A percentile compares a stretch with the other conserved stretches of the same genome.
Evolutionary conservation across 2,888 invertebrate species (phyloP).

Genomic region (Loripinus fragilis): DNA sequence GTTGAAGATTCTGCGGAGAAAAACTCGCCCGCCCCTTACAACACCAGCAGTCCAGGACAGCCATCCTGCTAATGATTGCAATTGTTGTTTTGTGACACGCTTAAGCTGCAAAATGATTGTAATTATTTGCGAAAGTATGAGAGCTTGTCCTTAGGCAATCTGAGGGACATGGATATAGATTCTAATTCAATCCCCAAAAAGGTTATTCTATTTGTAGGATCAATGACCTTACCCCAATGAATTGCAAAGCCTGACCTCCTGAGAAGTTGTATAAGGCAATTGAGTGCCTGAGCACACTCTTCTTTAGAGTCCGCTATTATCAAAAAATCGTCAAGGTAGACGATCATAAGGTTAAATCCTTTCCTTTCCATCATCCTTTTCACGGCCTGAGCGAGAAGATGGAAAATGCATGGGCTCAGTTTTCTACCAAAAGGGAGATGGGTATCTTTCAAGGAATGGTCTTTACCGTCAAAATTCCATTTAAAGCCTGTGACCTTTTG

Average conservation of each 20-base stretch:
- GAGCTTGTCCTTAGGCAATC: background rate
- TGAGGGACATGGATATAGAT: background rate
- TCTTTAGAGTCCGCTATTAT: background rate
- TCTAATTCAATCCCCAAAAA: background rate
- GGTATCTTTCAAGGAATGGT: slow-evolving; percentile 4
- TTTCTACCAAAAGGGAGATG: slow-evolving; percentile 32
- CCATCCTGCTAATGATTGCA: background rate
- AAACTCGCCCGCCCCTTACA: background rate
- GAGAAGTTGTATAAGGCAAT: background rate
- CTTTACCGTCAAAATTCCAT: background rate
- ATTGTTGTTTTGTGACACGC: background rate
- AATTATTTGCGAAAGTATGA: background rate
- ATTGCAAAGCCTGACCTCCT: slow-evolving; percentile 27
- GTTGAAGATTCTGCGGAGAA: slow-evolving; percentile 3
- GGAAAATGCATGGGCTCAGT: slow-evolving; percentile 28
- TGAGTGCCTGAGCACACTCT: background rate
- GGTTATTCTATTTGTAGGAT: slow-evolving; percentile 8
- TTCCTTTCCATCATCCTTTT: slow-evolving; percentile 24
- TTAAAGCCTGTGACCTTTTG: slow-evolving; percentile 19
- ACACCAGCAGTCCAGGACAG: background rate
- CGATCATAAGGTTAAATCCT: background rate
- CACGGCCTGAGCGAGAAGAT: background rate
- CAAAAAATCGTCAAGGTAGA: slow-evolving; percentile 10
- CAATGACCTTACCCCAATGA: slow-evolving; percentile 34
- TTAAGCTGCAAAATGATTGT: background rate